These are phyloP conservation scores for Aselliscus stoliczkanus DNA, from an alignment of 2,797 vertebrate species.

Conservation along the genomic window DNA sequence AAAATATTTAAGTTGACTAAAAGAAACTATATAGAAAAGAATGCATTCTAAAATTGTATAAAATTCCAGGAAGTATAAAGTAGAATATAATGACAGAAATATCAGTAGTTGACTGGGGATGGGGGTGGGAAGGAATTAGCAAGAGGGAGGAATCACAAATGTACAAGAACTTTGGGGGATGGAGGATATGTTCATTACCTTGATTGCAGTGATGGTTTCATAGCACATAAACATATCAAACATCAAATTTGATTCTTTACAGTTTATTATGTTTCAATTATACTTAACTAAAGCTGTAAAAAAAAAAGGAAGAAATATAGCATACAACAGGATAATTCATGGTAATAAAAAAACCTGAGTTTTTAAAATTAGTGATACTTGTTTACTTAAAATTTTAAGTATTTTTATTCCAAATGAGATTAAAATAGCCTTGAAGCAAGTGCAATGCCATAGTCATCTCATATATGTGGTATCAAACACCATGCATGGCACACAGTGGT, in stretches of 20 bases:
- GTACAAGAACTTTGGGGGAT: background rate
- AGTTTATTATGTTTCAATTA: background rate
- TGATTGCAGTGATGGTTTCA: background rate
- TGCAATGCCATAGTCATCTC: background rate
- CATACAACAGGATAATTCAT: background rate
- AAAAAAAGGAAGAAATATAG: background rate
- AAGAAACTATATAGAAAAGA: background rate
- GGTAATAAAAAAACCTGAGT: background rate
- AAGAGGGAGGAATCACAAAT: background rate
- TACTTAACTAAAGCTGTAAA: background rate
- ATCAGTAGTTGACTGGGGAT: background rate
- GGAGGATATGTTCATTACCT: background rate
- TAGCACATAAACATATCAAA: background rate
- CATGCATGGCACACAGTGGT: background rate
- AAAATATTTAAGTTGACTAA: background rate
- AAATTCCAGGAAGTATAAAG: background rate
- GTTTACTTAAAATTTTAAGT: background rate
- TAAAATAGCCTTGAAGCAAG: background rate
- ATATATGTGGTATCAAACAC: background rate
- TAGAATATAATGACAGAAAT: background rate
- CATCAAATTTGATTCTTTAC: background rate
- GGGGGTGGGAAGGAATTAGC: background rate
- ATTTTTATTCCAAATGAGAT: background rate
- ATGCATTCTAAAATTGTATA: background rate
- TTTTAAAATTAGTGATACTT: background rate